phyloP scores from a whole-genome alignment of 1,140 invertebrate genomes.

The Coptotermes formosanus region DNA sequence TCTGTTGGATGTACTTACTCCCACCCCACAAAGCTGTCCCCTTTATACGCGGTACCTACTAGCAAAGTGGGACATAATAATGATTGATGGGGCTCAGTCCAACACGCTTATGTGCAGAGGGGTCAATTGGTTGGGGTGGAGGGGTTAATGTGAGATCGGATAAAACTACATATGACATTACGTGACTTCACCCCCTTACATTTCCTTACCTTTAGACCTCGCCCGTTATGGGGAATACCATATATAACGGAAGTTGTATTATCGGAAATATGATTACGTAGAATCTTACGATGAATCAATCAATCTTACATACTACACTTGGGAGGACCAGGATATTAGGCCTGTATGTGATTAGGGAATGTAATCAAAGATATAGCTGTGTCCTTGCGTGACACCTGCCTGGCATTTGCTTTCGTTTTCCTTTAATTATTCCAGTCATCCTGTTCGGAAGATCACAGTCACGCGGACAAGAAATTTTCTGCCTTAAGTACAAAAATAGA shows the following conservation, averaged over 20 bases:
- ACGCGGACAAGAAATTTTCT: no score
- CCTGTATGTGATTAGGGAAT: background rate
- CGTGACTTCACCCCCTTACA: background rate
- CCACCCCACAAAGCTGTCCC: background rate
- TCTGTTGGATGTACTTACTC: background rate
- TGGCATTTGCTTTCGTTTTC: no score
- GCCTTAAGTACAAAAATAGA: no score
- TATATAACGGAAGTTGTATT: background rate
- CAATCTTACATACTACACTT: background rate
- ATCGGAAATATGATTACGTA: background rate
- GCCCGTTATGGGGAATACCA: background rate
- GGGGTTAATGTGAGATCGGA: constrained; percentile 17
- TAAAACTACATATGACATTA: constrained; percentile 1
- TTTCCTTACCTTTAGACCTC: background rate
- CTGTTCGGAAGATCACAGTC: no score
- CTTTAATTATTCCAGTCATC: no score
- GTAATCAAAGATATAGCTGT: no score
- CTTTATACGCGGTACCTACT: background rate
- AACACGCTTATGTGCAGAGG: background rate
- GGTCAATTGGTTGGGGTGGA: background rate
- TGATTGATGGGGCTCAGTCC: background rate
- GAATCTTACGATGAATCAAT: constrained; percentile 1
- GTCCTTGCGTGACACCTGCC: no score
- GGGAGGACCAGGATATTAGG: background rate
- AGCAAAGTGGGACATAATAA: background rate